Evolutionary conservation across 2,113 vertebrate species (phyloP).

Genomic region (Cryptotis parvus): DNA sequence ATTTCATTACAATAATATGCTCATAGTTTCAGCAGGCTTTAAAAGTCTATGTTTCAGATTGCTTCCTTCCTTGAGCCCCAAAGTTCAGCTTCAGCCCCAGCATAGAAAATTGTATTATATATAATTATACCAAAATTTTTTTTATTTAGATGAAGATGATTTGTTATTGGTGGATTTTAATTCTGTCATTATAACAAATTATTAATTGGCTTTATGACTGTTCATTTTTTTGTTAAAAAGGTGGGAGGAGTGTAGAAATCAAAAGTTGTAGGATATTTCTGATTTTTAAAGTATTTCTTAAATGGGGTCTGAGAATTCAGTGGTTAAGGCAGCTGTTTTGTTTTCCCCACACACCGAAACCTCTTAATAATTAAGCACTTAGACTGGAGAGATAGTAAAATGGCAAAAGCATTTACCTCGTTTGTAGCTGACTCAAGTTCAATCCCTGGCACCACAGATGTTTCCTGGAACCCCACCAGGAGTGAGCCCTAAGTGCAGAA

Average conservation of each 20-base stretch:
- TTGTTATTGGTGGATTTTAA: not conserved
- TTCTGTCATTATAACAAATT: slow-evolving; percentile 5
- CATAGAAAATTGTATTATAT: not conserved
- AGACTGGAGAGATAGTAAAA: too few species aligned
- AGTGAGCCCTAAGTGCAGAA: too few species aligned
- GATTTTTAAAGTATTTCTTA: not conserved
- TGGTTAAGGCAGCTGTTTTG: too few species aligned
- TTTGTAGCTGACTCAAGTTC: not conserved
- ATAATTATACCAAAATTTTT: not conserved
- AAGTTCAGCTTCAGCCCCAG: not conserved
- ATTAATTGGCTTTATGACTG: not conserved
- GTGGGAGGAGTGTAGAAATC: not conserved
- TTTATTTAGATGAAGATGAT: slow-evolving; percentile 14
- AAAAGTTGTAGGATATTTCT: not conserved
- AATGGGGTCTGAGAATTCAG: too few species aligned
- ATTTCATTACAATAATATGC: not conserved
- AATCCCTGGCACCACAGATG: too few species aligned
- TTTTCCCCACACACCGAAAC: too few species aligned
- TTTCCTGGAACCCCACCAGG: too few species aligned
- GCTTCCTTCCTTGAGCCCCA: not conserved
- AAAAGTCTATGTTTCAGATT: not conserved
- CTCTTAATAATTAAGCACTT: too few species aligned
- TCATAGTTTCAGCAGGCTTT: not conserved
- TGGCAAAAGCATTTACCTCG: not conserved
- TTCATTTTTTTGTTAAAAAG: slow-evolving; percentile 30